Conservation (phyloP, 2,888 invertebrate species). For the Zeuzera pyrina region DNA sequence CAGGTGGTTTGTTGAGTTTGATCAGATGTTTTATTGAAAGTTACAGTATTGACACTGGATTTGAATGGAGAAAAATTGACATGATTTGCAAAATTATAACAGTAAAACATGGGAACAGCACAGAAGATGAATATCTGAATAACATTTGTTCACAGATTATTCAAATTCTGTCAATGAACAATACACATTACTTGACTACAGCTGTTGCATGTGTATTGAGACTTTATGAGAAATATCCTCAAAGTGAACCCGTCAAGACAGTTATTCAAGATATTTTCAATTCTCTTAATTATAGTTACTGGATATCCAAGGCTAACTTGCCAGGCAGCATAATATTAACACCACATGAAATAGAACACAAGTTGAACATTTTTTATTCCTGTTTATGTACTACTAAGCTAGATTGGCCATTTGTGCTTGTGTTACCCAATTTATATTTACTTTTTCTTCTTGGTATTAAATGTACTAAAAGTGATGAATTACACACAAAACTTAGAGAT, state of each 20-base stretch:
- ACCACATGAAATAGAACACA: slow-evolving; percentile 46
- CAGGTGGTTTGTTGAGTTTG: slow-evolving; percentile 77
- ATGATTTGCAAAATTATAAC: slow-evolving; percentile 77
- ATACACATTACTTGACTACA: slow-evolving; percentile 55
- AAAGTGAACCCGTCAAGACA: slow-evolving; percentile 38
- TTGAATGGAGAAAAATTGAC: slow-evolving; percentile 79
- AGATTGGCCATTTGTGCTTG: slow-evolving; percentile 37
- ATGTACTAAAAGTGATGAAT: slow-evolving; percentile 37
- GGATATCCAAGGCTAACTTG: slow-evolving; percentile 24
- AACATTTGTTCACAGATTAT: slow-evolving; percentile 69
- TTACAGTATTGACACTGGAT: slow-evolving; percentile 66
- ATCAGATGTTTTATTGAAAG: slow-evolving; percentile 77
- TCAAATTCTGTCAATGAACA: slow-evolving; percentile 53
- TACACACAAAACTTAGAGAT: slow-evolving; percentile 42
- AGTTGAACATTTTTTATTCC: slow-evolving; percentile 45
- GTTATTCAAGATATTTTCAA: slow-evolving; percentile 35
- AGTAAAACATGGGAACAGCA: slow-evolving; percentile 56
- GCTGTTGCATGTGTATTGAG: slow-evolving; percentile 70
- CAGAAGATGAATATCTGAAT: slow-evolving; percentile 63
- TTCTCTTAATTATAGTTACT: slow-evolving; percentile 30
- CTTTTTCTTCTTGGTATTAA: slow-evolving; percentile 52
- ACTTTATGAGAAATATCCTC: slow-evolving; percentile 62
- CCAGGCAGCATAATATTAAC: slow-evolving; percentile 50
- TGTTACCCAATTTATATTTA: slow-evolving; percentile 49
- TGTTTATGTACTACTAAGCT: slow-evolving; percentile 36